phyloP scores from a whole-genome alignment of 2,888 invertebrate genomes.

The Oligia fasciuncula region DNA sequence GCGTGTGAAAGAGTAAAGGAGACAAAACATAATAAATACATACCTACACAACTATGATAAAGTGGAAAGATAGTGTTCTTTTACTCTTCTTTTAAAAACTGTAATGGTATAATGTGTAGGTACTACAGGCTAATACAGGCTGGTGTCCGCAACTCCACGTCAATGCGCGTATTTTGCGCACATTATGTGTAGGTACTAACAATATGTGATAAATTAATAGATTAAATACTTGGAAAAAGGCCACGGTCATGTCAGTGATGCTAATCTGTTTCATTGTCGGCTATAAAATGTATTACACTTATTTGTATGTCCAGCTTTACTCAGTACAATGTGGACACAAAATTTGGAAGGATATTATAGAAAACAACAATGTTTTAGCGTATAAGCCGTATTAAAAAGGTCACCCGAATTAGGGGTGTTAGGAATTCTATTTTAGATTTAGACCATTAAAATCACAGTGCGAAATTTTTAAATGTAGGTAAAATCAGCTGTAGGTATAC shows the following conservation, averaged over 20 bases:
- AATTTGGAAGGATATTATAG: constrained; percentile 7
- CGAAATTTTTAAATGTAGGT: too few relatives aligned
- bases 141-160: too few relatives aligned
- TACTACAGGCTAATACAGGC: too few relatives aligned
- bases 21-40: too few relatives aligned
- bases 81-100: too few relatives aligned
- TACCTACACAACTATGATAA: too few relatives aligned
- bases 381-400: neutral
- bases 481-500: neutral
- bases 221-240: constrained; percentile 60
- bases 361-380: neutral
- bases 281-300: constrained; percentile 50
- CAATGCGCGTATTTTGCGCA: too few relatives aligned
- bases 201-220: constrained; percentile 58
- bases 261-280: constrained; percentile 52
- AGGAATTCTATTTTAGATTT: neutral
- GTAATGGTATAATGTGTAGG: too few relatives aligned
- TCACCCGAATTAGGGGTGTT: neutral
- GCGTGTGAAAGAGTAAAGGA: too few relatives aligned
- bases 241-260: constrained; percentile 53
- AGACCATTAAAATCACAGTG: neutral
- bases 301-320: constrained; percentile 32
- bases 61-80: too few relatives aligned
- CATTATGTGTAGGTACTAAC: neutral
- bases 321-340: constrained; percentile 19